phyloP scores from a whole-genome alignment of 2,797 vertebrate species.

The Crax fasciolata region DNA sequence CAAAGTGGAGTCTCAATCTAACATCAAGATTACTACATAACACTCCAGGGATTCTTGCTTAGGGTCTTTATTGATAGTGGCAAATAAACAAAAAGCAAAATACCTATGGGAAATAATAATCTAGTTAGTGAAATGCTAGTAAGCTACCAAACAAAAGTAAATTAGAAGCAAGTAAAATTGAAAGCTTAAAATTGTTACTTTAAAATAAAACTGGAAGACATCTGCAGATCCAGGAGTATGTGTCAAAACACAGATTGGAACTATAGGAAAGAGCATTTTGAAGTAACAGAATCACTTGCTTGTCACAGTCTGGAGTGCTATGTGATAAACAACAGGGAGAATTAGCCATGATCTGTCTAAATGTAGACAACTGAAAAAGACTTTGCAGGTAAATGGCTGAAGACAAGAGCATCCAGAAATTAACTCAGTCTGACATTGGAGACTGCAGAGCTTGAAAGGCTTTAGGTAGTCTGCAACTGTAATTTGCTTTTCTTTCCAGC shows the following conservation, averaged over 20 bases:
- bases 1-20: not conserved
- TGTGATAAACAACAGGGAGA: not conserved
- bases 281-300: not conserved
- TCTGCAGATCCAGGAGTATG: not conserved
- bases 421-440: not conserved
- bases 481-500: not conserved
- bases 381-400: not conserved
- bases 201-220: not conserved
- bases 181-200: not conserved
- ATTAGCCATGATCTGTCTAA: not conserved
- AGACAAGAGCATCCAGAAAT: not conserved
- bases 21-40: constrained; percentile 19
- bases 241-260: not conserved
- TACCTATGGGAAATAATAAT: not conserved
- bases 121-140: not conserved
- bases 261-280: not conserved
- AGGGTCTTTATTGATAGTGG: not conserved
- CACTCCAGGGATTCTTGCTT: not conserved
- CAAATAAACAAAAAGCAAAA: not conserved
- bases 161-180: not conserved
- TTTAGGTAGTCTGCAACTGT: not conserved
- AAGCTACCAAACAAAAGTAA: not conserved
- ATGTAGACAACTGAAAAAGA: not conserved
- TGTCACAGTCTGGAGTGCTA: not conserved
- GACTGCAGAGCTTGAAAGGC: not conserved